Conservation (phyloP, 2,113 vertebrate genomes). For the Xiphophorus couchianus region DNA sequence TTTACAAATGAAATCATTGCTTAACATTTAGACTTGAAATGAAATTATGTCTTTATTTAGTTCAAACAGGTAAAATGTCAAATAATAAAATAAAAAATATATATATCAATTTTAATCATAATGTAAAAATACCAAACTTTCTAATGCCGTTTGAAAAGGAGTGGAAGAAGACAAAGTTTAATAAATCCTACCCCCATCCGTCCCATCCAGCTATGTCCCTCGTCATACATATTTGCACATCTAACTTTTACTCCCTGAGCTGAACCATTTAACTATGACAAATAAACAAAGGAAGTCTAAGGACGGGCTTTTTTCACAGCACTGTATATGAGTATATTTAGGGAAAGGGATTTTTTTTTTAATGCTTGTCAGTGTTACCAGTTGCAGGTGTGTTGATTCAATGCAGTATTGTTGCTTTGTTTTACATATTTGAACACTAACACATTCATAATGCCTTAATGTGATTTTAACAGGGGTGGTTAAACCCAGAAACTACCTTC, state of each 20-base stretch:
- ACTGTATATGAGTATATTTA: constrained; percentile 34
- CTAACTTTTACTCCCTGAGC: background rate
- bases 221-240: background rate
- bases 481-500: constrained; percentile 19
- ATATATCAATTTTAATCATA: too few species aligned
- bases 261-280: background rate
- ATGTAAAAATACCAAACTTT: too few species aligned
- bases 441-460: constrained; percentile 77
- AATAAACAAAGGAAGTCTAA: background rate
- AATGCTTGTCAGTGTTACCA: constrained; percentile 36
- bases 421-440: constrained; percentile 48
- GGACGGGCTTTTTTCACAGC: background rate
- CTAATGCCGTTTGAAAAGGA: too few species aligned
- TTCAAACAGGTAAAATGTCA: too few species aligned
- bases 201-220: too few species aligned
- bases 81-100: too few species aligned
- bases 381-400: constrained; percentile 40
- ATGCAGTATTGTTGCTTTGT: constrained; percentile 49
- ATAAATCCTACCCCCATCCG: too few species aligned
- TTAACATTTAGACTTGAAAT: too few species aligned
- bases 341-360: constrained; percentile 7
- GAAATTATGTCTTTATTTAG: too few species aligned
- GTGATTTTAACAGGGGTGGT: constrained; percentile 38
- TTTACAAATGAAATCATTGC: too few species aligned
- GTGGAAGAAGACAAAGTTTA: too few species aligned